A percentile compares a stretch with the other conserved stretches of the same genome.
Conservation (phyloP, 2,113 vertebrate genomes). For the Phainopepla nitens region DNA sequence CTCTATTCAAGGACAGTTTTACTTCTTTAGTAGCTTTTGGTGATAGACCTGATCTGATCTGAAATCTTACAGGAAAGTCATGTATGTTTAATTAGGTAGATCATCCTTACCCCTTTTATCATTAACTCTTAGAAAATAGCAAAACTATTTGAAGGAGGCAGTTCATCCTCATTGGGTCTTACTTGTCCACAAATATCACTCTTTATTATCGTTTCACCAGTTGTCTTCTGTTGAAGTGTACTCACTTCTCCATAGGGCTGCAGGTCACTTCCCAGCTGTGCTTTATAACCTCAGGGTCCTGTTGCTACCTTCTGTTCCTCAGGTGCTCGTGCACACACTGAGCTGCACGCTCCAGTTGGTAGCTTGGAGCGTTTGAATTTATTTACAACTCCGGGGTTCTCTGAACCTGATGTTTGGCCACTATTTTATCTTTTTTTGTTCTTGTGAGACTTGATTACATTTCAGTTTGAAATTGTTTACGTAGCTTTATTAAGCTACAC, state of each 20-base stretch:
- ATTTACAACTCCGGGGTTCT: background rate
- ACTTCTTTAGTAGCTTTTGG: background rate
- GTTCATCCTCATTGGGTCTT: background rate
- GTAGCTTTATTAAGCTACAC: background rate
- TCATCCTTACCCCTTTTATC: background rate
- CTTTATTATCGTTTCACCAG: background rate
- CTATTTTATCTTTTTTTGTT: background rate
- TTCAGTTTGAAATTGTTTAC: background rate
- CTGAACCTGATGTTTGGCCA: background rate
- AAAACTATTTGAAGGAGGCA: background rate
- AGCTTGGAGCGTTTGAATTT: background rate
- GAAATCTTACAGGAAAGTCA: background rate
- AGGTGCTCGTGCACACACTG: background rate
- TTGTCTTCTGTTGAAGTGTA: background rate
- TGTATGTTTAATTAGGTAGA: background rate
- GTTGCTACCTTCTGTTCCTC: background rate
- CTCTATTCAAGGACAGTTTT: background rate
- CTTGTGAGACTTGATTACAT: background rate
- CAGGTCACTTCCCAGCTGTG: background rate
- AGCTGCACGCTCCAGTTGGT: rapidly evolving
- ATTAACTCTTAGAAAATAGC: background rate
- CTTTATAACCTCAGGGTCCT: background rate
- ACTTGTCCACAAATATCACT: background rate
- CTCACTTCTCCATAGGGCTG: background rate
- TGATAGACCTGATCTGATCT: background rate